A percentile compares a stretch with the other conserved stretches of the same genome.
phyloP scores from a whole-genome alignment of 2,888 invertebrate species.

The Folsomia candida region DNA sequence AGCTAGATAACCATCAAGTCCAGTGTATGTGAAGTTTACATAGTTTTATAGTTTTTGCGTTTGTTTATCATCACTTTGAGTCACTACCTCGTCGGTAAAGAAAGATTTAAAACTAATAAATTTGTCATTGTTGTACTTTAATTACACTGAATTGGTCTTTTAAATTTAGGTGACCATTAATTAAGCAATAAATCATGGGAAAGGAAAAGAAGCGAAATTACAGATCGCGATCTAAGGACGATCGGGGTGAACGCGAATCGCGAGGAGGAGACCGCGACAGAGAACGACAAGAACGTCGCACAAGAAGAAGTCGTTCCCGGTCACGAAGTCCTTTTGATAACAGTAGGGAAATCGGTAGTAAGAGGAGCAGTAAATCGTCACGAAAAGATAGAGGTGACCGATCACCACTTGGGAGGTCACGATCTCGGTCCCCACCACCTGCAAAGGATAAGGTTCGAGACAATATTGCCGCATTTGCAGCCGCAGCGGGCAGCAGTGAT shows the following conservation, averaged over 20 bases:
- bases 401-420: slow-evolving; percentile 27
- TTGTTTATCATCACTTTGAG: too few species aligned
- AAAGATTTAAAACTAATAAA: too few species aligned
- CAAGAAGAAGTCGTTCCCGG: slow-evolving; percentile 49
- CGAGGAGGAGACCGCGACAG: slow-evolving; percentile 59
- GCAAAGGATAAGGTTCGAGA: not conserved
- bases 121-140: too few species aligned
- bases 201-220: slow-evolving; percentile 39
- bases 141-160: too few species aligned
- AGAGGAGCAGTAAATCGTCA: slow-evolving; percentile 36
- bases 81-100: too few species aligned
- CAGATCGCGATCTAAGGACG: slow-evolving; percentile 19
- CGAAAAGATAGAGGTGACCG: slow-evolving; percentile 32
- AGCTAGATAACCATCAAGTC: too few species aligned
- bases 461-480: not conserved
- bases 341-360: slow-evolving; percentile 51
- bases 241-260: slow-evolving; percentile 14
- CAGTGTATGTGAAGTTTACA: too few species aligned
- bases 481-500: not conserved
- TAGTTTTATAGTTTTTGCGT: too few species aligned
- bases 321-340: slow-evolving; percentile 51
- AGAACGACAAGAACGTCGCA: slow-evolving; percentile 41
- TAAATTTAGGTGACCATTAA: too few species aligned
- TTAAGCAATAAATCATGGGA: too few species aligned
- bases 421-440: slow-evolving; percentile 5